Percentiles rank a stretch among this genome's conserved stretches.
These are phyloP conservation scores for Drosophila nigricruria DNA, from an alignment of 2,888 invertebrate species.

Conservation along the genomic window DNA sequence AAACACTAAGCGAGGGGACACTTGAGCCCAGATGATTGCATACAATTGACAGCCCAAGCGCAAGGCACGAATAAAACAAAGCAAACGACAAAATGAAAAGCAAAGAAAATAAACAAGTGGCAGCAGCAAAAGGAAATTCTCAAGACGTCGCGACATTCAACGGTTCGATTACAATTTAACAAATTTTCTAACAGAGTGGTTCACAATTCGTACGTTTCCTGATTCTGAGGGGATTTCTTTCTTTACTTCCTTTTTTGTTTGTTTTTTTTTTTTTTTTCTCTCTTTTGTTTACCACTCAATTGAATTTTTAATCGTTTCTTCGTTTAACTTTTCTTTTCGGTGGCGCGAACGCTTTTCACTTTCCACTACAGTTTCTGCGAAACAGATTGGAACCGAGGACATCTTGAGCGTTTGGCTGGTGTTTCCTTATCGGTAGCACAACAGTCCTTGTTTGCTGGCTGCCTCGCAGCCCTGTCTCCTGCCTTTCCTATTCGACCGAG, in stretches of 20 bases:
- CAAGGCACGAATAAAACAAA: conserved; percentile 48
- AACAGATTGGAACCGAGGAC: conserved; percentile 25
- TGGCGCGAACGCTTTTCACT: conserved; percentile 54
- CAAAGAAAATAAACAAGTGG: conserved; percentile 17
- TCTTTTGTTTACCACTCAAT: conserved; percentile 74
- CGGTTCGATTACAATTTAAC: conserved; percentile 71
- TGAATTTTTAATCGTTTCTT: conserved; percentile 81
- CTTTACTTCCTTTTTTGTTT: background rate
- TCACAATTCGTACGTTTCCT: conserved; percentile 37
- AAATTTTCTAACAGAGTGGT: conserved; percentile 48
- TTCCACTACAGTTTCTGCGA: conserved; percentile 30
- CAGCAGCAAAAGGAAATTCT: conserved; percentile 1
- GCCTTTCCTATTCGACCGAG: conserved; percentile 34
- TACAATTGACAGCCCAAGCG: conserved; percentile 47
- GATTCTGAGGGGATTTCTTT: background rate
- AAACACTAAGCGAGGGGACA: conserved; percentile 31
- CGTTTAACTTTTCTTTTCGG: conserved; percentile 67
- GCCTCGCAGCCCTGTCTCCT: conserved; percentile 23
- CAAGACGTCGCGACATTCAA: conserved; percentile 39
- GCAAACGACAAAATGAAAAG: conserved; percentile 6
- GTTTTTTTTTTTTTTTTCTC: background rate
- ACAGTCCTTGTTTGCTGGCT: conserved; percentile 53
- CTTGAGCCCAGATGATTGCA: conserved; percentile 41
- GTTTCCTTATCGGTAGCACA: conserved; percentile 64
- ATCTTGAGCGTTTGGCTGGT: conserved; percentile 48